Conservation (phyloP, 2,888 invertebrate genomes). For the Campoletis raptor region DNA sequence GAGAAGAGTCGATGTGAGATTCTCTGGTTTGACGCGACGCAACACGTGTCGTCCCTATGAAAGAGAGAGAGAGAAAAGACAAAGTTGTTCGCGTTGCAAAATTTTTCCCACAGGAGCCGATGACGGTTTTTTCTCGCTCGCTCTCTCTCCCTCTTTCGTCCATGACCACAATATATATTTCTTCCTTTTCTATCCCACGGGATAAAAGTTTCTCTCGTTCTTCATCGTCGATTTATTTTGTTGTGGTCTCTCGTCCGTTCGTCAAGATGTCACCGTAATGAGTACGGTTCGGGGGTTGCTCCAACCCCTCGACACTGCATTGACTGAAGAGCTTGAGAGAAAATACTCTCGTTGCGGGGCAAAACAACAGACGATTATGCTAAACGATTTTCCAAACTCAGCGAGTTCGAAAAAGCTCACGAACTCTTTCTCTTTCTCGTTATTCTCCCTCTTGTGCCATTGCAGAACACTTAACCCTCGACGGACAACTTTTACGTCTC, state of each 20-base stretch:
- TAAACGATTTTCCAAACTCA: constrained; percentile 78
- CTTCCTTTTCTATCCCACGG: constrained; percentile 60
- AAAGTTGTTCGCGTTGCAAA: constrained; percentile 44
- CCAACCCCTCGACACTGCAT: constrained; percentile 44
- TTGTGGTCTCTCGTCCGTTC: constrained; percentile 73
- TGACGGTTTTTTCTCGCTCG: constrained; percentile 25
- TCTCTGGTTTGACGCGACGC: constrained; percentile 32
- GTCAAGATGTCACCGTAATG: constrained; percentile 82
- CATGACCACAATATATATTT: constrained; percentile 38
- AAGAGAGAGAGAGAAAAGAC: constrained; percentile 55
- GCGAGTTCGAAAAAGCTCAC: constrained; percentile 57
- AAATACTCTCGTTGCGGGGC: constrained; percentile 39
- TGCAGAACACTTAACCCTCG: constrained; percentile 52
- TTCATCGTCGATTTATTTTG: constrained; percentile 75
- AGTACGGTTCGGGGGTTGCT: constrained; percentile 74
- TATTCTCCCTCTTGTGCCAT: constrained; percentile 49
- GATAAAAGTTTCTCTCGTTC: constrained; percentile 67
- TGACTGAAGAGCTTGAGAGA: constrained; percentile 25
- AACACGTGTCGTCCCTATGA: constrained; percentile 58
- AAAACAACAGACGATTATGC: constrained; percentile 76
- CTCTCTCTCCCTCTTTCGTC: constrained; percentile 26
- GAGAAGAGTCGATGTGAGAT: constrained; percentile 52
- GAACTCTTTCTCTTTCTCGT: constrained; percentile 32
- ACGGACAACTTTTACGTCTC: constrained; percentile 49
- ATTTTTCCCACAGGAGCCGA: constrained; percentile 60